phyloP scores from a whole-genome alignment of 2,113 vertebrate genomes.

The Syrmaticus mikado region DNA sequence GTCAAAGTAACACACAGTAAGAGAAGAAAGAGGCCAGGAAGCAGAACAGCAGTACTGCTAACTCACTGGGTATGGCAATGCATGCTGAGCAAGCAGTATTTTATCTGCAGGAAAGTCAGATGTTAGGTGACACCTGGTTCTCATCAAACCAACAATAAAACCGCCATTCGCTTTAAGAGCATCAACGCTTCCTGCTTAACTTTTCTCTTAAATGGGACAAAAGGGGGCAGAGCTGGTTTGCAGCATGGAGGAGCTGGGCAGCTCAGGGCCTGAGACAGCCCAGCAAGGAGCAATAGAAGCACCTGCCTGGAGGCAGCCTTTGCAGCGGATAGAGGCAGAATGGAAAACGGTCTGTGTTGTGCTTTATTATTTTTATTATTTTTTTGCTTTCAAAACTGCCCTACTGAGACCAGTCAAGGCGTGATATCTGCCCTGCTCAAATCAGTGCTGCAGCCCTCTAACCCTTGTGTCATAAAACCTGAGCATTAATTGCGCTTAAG shows the following conservation, averaged over 20 bases:
- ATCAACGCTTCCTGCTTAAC: neutral
- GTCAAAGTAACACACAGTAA: neutral
- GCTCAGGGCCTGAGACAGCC: neutral
- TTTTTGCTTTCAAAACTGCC: neutral
- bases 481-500: neutral
- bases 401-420: neutral
- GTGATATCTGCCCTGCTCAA: neutral
- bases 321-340: too few species aligned
- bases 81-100: neutral
- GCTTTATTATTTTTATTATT: neutral
- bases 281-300: neutral
- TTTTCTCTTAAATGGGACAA: neutral
- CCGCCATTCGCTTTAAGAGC: neutral
- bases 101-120: neutral
- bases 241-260: neutral
- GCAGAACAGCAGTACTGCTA: neutral
- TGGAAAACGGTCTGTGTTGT: neutral
- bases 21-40: neutral
- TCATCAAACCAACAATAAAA: neutral
- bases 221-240: neutral
- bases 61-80: accelerated
- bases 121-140: neutral
- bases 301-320: neutral
- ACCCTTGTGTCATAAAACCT: neutral
- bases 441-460: neutral